These are phyloP conservation scores for Heterohyrax brucei DNA, from an alignment of 2,797 vertebrate species.

Conservation along the genomic window DNA sequence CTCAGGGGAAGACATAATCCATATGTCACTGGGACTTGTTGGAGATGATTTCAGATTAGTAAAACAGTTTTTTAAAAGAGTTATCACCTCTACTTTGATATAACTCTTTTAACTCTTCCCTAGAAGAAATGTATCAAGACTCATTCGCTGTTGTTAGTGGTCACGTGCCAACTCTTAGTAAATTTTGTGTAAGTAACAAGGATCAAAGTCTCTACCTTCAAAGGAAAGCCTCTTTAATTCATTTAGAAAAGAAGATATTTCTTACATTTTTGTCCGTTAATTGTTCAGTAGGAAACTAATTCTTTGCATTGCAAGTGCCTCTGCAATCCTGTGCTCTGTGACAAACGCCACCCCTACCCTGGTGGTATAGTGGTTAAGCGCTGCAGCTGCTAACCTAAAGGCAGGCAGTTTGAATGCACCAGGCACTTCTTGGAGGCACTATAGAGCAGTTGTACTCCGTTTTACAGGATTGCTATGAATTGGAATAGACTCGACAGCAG, in stretches of 20 bases:
- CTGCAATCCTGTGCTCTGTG: not conserved
- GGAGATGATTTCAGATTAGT: constrained; percentile 31
- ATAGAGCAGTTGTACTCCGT: too few relatives aligned
- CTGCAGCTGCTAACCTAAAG: too few relatives aligned
- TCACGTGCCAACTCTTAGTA: constrained; percentile 1
- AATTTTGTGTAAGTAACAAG: not conserved
- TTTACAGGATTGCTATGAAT: too few relatives aligned
- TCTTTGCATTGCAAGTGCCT: not conserved
- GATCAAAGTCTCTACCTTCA: not conserved
- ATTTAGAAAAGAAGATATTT: constrained; percentile 13
- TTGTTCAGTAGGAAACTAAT: not conserved
- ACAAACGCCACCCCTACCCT: not conserved
- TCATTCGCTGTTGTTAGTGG: constrained; percentile 30
- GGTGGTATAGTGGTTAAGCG: too few relatives aligned
- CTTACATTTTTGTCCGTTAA: not conserved
- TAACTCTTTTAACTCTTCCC: not conserved
- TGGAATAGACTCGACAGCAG: too few relatives aligned
- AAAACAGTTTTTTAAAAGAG: constrained; percentile 10
- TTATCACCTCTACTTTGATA: not conserved
- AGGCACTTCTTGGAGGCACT: too few relatives aligned
- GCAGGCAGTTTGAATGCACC: too few relatives aligned
- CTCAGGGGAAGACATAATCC: not conserved
- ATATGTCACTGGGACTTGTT: not conserved
- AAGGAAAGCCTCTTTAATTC: not conserved
- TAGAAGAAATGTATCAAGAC: not conserved